These are phyloP conservation scores for Smittia aterrima DNA, from an alignment of 2,888 invertebrate genomes.

Conservation along the genomic window DNA sequence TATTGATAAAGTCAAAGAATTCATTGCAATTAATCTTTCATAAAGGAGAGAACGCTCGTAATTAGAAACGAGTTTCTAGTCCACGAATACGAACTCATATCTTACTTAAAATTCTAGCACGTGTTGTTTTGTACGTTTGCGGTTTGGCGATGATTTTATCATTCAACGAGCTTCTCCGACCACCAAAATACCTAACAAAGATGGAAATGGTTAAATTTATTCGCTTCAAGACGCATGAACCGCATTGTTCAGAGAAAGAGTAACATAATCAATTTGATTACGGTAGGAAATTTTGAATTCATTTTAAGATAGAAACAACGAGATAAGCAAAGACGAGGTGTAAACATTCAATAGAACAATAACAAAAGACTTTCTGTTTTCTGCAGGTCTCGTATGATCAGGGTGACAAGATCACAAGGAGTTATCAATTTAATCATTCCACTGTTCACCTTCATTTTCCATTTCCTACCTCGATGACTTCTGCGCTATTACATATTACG, in stretches of 20 bases:
- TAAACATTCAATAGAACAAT: constrained; percentile 8
- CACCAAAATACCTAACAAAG: not conserved
- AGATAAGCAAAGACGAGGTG: not conserved
- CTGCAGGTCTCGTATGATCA: no score
- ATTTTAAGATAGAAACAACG: not conserved
- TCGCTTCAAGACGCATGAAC: not conserved
- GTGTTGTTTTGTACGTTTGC: constrained; percentile 17
- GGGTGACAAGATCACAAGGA: not conserved
- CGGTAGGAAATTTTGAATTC: not conserved
- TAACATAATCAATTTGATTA: constrained; percentile 38
- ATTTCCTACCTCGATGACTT: no score
- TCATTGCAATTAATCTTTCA: constrained; percentile 28
- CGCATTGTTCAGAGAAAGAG: constrained; percentile 4
- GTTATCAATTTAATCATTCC: no score
- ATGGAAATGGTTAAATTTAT: not conserved
- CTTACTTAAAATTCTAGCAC: constrained; percentile 12
- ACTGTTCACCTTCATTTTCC: no score
- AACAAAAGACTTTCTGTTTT: not conserved
- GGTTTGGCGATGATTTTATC: constrained; percentile 8
- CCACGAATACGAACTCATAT: not conserved
- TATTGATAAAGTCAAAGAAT: not conserved
- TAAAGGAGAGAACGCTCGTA: not conserved
- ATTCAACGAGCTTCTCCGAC: not conserved
- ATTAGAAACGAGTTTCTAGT: constrained; percentile 29
- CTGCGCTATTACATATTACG: no score